Conservation (phyloP, 2,888 invertebrate genomes). For the Agrochola lychnidis region DNA sequence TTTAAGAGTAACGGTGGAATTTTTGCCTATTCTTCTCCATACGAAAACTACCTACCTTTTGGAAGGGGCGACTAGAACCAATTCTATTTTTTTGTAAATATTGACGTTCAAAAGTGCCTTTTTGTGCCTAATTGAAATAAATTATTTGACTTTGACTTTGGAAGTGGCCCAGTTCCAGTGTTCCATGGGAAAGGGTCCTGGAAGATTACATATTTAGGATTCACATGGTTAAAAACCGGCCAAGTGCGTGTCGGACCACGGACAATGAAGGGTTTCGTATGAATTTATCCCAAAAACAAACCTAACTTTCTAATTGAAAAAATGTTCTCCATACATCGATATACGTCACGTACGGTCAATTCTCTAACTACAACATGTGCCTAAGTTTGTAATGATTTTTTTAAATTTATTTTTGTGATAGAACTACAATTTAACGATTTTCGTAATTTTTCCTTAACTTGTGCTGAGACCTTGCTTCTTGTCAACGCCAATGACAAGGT, state of each 20-base stretch:
- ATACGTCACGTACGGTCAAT: background rate
- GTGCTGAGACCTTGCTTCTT: no score
- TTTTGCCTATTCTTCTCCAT: no score
- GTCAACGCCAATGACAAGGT: no score
- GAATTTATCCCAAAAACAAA: background rate
- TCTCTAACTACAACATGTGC: no score
- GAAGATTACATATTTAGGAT: background rate
- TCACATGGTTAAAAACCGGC: background rate
- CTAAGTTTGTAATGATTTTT: background rate
- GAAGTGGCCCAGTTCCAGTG: background rate
- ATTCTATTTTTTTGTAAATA: no score
- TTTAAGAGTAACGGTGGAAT: no score
- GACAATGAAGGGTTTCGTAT: background rate
- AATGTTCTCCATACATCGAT: background rate
- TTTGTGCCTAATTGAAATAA: no score
- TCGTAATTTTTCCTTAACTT: no score
- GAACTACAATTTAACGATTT: background rate
- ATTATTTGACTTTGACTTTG: no score
- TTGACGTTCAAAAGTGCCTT: no score
- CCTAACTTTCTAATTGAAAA: background rate
- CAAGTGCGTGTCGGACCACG: background rate
- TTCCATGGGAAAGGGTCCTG: background rate
- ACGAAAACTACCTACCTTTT: no score
- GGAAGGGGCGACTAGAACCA: no score
- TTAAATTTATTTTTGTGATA: background rate